Conservation (phyloP, 2,113 vertebrate species). For the Phylloscopus trochilus region DNA sequence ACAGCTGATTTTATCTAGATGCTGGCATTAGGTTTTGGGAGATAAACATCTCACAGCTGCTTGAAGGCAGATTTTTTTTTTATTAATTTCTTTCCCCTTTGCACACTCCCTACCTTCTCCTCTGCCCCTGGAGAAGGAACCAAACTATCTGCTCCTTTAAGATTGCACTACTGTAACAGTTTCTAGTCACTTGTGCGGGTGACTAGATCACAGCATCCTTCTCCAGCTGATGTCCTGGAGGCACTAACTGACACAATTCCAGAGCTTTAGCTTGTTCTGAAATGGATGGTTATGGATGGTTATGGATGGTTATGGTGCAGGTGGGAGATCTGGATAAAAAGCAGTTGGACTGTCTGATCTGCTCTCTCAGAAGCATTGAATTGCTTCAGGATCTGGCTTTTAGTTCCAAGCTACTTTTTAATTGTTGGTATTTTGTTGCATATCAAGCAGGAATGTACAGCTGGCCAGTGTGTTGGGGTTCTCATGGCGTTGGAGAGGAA, state of each 20-base stretch:
- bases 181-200: not conserved
- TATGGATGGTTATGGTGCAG: not conserved
- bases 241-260: not conserved
- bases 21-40: constrained; percentile 5
- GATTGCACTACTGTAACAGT: not conserved
- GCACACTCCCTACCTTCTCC: not conserved
- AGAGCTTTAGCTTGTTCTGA: not conserved
- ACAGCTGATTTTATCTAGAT: not conserved
- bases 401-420: constrained; percentile 46
- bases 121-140: not conserved
- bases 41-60: not conserved
- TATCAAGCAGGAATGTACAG: not conserved
- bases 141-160: not conserved
- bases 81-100: not conserved
- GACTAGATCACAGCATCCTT: not conserved
- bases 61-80: not conserved
- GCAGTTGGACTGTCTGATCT: not conserved
- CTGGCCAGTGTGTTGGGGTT: constrained; percentile 19
- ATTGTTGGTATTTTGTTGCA: not conserved
- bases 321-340: not conserved
- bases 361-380: not conserved
- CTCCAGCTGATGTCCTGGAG: not conserved
- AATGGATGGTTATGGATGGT: not conserved
- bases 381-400: not conserved
- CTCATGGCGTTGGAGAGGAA: not conserved